A percentile compares a stretch with the other conserved stretches of the same genome.
These are phyloP conservation scores for Amitus sp. DNA, from an alignment of 2,888 invertebrate genomes.

Conservation along the genomic window DNA sequence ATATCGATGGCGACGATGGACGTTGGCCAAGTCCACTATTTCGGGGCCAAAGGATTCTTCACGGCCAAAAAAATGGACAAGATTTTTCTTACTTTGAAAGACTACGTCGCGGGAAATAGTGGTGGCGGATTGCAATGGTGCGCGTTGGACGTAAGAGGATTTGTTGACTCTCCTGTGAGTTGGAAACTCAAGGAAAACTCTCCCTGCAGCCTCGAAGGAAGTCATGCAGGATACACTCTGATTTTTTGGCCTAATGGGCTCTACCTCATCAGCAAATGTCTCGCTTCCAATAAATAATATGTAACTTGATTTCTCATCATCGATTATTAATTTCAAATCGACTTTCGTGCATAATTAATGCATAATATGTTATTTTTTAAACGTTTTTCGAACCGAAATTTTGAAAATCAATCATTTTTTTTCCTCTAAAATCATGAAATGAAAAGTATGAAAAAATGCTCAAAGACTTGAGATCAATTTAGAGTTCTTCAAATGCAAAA, in stretches of 20 bases:
- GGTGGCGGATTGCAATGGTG: constrained; percentile 67
- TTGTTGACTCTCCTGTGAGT: constrained; percentile 68
- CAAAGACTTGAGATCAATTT: no score
- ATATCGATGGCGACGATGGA: not conserved
- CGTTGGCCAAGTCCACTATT: constrained; percentile 59
- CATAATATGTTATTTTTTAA: no score
- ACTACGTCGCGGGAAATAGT: constrained; percentile 47
- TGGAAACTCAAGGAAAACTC: constrained; percentile 67
- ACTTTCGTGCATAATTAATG: not conserved
- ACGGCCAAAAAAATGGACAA: constrained; percentile 60
- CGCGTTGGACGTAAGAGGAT: constrained; percentile 69
- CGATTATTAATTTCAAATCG: no score
- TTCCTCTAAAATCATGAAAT: no score
- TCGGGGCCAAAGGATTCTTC: constrained; percentile 69
- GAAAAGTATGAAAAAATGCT: no score
- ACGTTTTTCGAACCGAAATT: no score
- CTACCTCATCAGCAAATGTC: constrained; percentile 57
- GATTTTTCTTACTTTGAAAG: constrained; percentile 58
- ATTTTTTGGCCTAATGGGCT: constrained; percentile 59
- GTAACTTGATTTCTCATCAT: no score
- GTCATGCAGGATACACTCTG: constrained; percentile 67
- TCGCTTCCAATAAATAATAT: constrained; percentile 63
- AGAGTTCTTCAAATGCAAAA: no score
- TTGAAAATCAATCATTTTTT: no score
- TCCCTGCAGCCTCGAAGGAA: constrained; percentile 66